A percentile compares a stretch with the other conserved stretches of the same genome.
Evolutionary conservation across 2,888 invertebrate species (phyloP).

Genomic region (Cantharis lateralis): DNA sequence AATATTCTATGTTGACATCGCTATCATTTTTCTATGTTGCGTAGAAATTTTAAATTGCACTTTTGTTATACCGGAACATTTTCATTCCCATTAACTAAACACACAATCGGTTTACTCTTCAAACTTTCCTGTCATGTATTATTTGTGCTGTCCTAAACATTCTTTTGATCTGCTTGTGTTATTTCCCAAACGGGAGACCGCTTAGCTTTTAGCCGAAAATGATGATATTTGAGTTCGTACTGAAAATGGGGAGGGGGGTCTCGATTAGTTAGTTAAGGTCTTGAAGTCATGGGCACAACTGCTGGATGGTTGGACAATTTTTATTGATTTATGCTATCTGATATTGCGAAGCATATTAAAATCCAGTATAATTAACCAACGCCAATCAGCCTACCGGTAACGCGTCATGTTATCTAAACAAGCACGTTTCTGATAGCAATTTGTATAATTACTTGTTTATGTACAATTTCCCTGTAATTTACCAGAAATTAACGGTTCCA

Average conservation of each 20-base stretch:
- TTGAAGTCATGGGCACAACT: no score
- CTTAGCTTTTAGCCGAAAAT: no score
- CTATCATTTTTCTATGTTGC: not conserved
- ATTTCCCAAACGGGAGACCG: no score
- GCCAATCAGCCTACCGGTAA: not conserved
- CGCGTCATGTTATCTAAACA: not conserved
- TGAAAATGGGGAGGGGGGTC: no score
- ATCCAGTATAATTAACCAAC: not conserved
- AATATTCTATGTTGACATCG: not conserved
- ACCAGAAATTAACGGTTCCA: not conserved
- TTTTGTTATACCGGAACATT: not conserved
- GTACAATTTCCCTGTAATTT: not conserved
- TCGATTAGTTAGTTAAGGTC: no score
- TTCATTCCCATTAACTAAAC: not conserved
- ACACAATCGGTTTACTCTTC: not conserved
- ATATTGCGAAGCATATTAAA: not conserved
- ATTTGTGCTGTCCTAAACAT: not conserved
- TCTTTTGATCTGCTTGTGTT: not conserved
- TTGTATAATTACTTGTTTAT: not conserved
- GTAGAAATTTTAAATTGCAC: not conserved
- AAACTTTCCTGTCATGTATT: not conserved
- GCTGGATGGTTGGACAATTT: no score
- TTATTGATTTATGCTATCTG: not conserved
- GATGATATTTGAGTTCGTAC: no score
- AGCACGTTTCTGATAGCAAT: not conserved